These are phyloP conservation scores for Alligator sinensis DNA, from an alignment of 2,113 vertebrate genomes.

Conservation along the genomic window DNA sequence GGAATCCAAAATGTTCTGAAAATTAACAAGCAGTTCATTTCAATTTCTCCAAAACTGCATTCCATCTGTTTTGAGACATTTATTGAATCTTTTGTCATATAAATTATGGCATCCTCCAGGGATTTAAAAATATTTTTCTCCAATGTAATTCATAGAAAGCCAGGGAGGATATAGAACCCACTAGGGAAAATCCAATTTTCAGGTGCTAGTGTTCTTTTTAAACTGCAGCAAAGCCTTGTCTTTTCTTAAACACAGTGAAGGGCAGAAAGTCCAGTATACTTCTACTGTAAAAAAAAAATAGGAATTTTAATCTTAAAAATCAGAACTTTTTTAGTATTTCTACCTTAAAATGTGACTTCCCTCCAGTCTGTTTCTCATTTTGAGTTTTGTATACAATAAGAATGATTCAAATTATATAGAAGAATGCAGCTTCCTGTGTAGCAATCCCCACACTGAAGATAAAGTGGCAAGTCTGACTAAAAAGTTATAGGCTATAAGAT, in stretches of 20 bases:
- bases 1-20: slow-evolving; percentile 73
- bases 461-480: slow-evolving; percentile 57
- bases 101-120: slow-evolving; percentile 62
- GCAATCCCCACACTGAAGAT: slow-evolving; percentile 48
- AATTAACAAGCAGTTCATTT: slow-evolving; percentile 72
- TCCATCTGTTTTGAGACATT: slow-evolving; percentile 72
- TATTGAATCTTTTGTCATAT: slow-evolving; percentile 73
- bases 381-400: slow-evolving; percentile 69
- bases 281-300: slow-evolving; percentile 15
- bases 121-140: slow-evolving; percentile 62
- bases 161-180: not conserved
- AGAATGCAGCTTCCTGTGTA: slow-evolving; percentile 63
- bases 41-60: slow-evolving; percentile 57
- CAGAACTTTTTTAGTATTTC: slow-evolving; percentile 8
- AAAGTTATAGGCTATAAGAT: slow-evolving; percentile 42
- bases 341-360: slow-evolving; percentile 62
- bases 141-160: slow-evolving; percentile 8
- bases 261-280: slow-evolving; percentile 12
- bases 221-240: not conserved
- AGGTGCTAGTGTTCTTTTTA: slow-evolving; percentile 43
- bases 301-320: not conserved
- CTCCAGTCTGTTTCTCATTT: slow-evolving; percentile 72
- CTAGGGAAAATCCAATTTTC: not conserved
- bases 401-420: slow-evolving; percentile 71
- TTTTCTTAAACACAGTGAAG: slow-evolving; percentile 11